Conservation (phyloP, 2,113 vertebrate species). For the Ifrita kowaldi region DNA sequence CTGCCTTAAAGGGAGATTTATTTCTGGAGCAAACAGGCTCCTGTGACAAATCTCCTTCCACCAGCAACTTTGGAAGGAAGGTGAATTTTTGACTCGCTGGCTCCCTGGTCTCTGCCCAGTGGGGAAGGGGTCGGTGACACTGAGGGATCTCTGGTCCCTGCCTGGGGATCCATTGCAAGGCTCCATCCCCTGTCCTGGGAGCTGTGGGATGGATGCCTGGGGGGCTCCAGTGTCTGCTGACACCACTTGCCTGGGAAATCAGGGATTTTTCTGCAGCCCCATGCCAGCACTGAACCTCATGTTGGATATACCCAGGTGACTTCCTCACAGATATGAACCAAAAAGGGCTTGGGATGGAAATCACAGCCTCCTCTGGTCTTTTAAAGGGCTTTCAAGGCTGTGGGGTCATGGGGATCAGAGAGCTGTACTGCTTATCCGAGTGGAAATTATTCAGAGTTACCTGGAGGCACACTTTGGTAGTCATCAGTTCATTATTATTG, state of each 20-base stretch:
- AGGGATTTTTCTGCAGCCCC: background rate
- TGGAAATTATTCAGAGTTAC: background rate
- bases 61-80: background rate
- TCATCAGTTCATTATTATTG: background rate
- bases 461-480: background rate
- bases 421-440: background rate
- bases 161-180: background rate
- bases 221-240: background rate
- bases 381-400: background rate
- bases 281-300: background rate
- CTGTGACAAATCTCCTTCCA: constrained; percentile 21
- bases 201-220: background rate
- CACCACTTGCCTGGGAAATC: background rate
- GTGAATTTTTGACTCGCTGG: background rate
- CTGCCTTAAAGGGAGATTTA: constrained; percentile 58
- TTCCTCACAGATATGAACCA: background rate
- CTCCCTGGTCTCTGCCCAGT: background rate
- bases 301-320: background rate
- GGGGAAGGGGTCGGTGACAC: background rate
- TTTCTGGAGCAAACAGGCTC: constrained; percentile 26
- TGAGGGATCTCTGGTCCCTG: rapidly evolving
- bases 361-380: rapidly evolving
- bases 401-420: background rate
- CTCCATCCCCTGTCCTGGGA: background rate
- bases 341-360: background rate